These are phyloP conservation scores for Synanthedon tipuliformis DNA, from an alignment of 2,888 invertebrate genomes.

Conservation along the genomic window DNA sequence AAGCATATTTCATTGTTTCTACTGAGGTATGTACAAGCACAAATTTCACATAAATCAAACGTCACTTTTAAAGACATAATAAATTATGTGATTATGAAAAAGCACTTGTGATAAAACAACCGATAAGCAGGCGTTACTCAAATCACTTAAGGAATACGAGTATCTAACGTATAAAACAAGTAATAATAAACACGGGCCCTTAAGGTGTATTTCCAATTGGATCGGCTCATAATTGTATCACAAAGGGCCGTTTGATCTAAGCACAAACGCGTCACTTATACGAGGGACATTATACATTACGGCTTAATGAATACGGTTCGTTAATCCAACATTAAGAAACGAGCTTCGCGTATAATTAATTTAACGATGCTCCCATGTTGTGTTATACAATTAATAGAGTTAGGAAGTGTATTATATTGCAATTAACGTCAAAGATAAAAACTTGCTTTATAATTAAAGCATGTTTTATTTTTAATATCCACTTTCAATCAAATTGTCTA, in stretches of 20 bases:
- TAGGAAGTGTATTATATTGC: background rate
- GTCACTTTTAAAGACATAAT: too few species aligned
- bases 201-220: slow-evolving; percentile 29
- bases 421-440: too few species aligned
- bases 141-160: too few species aligned
- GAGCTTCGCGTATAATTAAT: background rate
- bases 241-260: slow-evolving; percentile 28
- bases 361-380: background rate
- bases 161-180: background rate
- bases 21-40: too few species aligned
- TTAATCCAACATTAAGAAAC: slow-evolving; percentile 2
- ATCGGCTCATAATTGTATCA: slow-evolving; percentile 37
- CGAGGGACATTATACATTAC: slow-evolving; percentile 6
- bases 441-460: too few species aligned
- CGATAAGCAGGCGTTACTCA: too few species aligned
- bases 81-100: too few species aligned
- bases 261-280: slow-evolving; percentile 4
- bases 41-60: too few species aligned
- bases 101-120: too few species aligned
- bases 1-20: too few species aligned
- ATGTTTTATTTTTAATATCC: too few species aligned
- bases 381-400: background rate
- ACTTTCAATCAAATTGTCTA: too few species aligned
- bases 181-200: slow-evolving; percentile 16
- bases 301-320: slow-evolving; percentile 6